Base-by-base conservation (phyloP, 2,888 invertebrate genomes). In the Exocentrus adspersus region DNA sequence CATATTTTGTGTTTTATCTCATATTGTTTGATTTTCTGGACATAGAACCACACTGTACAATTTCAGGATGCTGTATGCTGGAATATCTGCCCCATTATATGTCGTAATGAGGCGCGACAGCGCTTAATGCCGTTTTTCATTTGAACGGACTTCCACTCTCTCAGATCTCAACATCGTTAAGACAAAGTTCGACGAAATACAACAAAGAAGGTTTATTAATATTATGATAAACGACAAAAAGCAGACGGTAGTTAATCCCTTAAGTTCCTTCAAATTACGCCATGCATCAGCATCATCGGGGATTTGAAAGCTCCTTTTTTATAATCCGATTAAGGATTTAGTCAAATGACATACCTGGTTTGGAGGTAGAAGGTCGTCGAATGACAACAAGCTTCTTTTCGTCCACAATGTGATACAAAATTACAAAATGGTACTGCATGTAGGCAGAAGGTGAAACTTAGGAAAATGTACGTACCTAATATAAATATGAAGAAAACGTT, bases 191-290 rank as follows among this genome's bases (percentile, higher is more conserved):
- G 53, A 14, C 42, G 30, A 30, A 42, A 42, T 50, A 64, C 63
- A 65, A 63, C 63, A 73, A 71, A 70, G 68, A 54, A 64, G 63
- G 54, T 70, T 69, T 70, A 68, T 69, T 71, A 71, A 66, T 72
- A 65, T 67, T 69, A 70, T 73, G 73, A 73, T 73, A 70, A 72
- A 73, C 67, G 73, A 70, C 71, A 72, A 72, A 72, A 68, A 70
- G 67, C 71, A 70, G 68, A 69, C 70, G 68, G 72, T 71, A 71
- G 71, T 7, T 73, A 72, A 72, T 65, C 71, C 60, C 54, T 64
- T 65, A 67, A 71, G 69, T 67, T 69, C 52, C 66, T 65, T 68
- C 63, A 65, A 62, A 65, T 64, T 64, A 67, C 54, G 60, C 58
- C 64, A 61, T 61, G 62, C 63, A 68, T 68, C 68, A 71, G 67